Base-by-base conservation (phyloP, 1,140 invertebrate species). In the Danaus melanippus region DNA sequence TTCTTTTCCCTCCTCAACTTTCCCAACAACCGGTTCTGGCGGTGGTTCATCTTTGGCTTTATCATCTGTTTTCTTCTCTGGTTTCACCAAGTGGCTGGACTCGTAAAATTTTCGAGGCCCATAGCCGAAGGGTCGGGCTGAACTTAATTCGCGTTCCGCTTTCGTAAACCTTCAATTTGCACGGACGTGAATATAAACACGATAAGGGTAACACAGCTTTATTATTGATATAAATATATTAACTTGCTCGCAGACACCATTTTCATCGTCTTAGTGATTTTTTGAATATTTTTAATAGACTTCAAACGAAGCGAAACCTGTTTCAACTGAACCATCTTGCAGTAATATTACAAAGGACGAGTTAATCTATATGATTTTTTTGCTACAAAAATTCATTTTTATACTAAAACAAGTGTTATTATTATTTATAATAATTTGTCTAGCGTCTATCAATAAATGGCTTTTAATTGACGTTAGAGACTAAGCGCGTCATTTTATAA, bases 261-360 rank as follows among this genome's bases (percentile, higher is more conserved):
- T 89, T 99, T 99, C 98, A 99, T 99, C 69, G 97, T 99, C 86
- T 99, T 97, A n/a, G 98, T 99, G 75, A 99, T 99, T 88, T 99
- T 99, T 79, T 99, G 97, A 72, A 99, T 99, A 81, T 98, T 99
- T 73, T 95, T 98, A 6, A 99, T 97, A 0, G 98, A 99, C 87
- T 99, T 99, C 47, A 99, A 88, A 56, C 98, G 92, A 12, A 98
- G 90, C 4, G 95, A 96, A 77, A 99, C 98, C 60, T 93, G 89
- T 87, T 99, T 99, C 44, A 99, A 84, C 42, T 97, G 99, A 50
- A 97, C 97, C 97, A 99, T 99, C 49, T 39, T 55, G 46, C 15
- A 3, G 3, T 15, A 15, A 15, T 15, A 15, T 15, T 15, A 15
- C 15, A 15, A 15, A 15, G 15, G 1, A 15, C 15, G 15, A 15